Evolutionary conservation across 2,888 invertebrate species (phyloP), one percentile per base, ranked within the genome.

Genomic region (Ypsolopha sequella): DNA sequence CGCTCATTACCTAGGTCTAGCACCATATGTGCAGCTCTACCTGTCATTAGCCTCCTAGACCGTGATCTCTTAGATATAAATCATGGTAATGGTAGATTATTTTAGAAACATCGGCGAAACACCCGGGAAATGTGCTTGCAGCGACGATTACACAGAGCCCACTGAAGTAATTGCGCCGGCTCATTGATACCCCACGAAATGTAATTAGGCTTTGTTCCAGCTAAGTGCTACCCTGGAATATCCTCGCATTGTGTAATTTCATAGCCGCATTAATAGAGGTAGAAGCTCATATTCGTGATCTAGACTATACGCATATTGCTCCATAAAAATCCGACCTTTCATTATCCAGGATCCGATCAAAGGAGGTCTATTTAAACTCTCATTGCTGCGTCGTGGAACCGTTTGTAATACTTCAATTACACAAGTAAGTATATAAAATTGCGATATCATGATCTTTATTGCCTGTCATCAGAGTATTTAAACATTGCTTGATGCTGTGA

Each of bases 11-110:
- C 57, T 63, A 55, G 61, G 57, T 58, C 54, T 65, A 56, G 63
- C 67, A 60, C 71, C 78, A 78, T 78, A 75, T 71, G 70, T 69
- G 74, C 73, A 66, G 65, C 67, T 65, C 73, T 66, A 64, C 59
- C 80, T 76, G 74, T 81, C 79, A 82, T 84, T 84, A 84, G 68
- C 70, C 68, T 68, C 66, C 73, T 66, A 70, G 68, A 65, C 76
- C 66, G 70, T 73, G 76, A 79, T 80, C 73, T 73, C 66, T 71
- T 68, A 68, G 75, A 80, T 80, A 84, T 84, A 82, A 84, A 84
- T 82, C 85, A 81, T 75, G 76, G 72, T 84, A 84, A 85, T 84
- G 76, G 80, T 76, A 81, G 70, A 84, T 84, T 80, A 82, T 80
- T 78, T 76, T 75, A 72, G 80, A 76, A 73, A 74, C 74, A 73